Evolutionary conservation across 2,888 invertebrate genomes (phyloP), one percentile per base, ranked within the genome.

Genomic region (Neoitamus cyanurus): DNA sequence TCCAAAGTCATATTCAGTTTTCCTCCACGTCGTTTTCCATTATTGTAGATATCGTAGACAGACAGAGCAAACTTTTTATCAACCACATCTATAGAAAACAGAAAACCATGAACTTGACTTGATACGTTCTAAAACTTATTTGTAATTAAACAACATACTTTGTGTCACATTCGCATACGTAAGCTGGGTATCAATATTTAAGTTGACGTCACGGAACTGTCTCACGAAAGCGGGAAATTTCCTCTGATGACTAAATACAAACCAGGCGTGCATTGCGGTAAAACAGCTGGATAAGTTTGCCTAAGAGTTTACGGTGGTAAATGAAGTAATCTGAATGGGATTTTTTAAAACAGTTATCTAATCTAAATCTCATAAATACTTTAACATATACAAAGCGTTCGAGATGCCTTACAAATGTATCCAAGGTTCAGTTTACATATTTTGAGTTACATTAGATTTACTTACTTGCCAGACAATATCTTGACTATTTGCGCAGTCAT

Each of bases 41-140:
- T 89, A 69, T 91, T 90, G 84, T 90, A 91, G 7, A 90, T 88
- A 87, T 91, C 91, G 72, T 88, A 89, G 9, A 89, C 37, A 7
- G 34, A 28, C 48, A 82, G 11, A 2, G 2, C n/a, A 37, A 28
- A n/a, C 30, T 15, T 6, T 48, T 2, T 1, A 25, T 3, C 9
- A 15, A 7, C 15, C 1, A 15, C 25, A 68, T 48, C 42, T 82
- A 25, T 30, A 28, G 20, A 9, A 58, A n/a, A n/a, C n/a, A n/a
- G n/a, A n/a, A 25, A 58, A n/a, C n/a, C 37, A 13, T 42, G 13
- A 42, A 42, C 7, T 48, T 20, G 48, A 58, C 20, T 58, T 11
- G 13, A 58, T 5, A 7, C 34, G 7, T 6, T 25, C 0, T 58
- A 25, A n/a, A 34, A 20, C 2, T 31, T 72, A 72, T 31, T 13